Evolutionary conservation across 1,140 invertebrate genomes (phyloP).

Genomic region (Anastrepha ludens): DNA sequence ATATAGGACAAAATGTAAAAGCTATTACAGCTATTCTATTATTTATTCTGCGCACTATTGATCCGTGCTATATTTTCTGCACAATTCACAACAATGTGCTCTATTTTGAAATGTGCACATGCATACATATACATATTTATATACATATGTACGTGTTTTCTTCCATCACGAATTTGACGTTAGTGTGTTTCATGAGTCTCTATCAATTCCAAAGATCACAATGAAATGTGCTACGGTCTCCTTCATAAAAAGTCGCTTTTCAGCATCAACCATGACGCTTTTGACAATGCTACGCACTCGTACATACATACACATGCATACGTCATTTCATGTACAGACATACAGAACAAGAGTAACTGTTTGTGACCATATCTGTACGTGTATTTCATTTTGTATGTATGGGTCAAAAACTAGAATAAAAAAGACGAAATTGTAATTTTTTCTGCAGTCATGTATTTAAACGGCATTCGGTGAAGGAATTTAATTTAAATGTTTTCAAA

Average conservation of each 20-base stretch:
- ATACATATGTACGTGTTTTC: background rate
- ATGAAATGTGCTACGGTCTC: background rate
- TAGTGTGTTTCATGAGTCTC: background rate
- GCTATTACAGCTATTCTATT: background rate
- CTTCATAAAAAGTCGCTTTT: background rate
- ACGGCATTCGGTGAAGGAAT: background rate
- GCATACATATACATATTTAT: background rate
- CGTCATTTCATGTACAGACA: background rate
- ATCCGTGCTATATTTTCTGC: background rate
- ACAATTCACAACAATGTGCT: background rate
- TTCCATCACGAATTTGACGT: background rate
- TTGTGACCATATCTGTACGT: background rate
- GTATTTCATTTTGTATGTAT: background rate
- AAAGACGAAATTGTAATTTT: too few relatives aligned
- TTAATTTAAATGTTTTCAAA: constrained; percentile 3
- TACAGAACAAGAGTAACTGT: background rate
- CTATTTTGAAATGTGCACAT: background rate
- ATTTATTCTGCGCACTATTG: background rate
- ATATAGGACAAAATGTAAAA: background rate
- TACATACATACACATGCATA: background rate
- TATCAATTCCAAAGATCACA: background rate
- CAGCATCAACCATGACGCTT: background rate
- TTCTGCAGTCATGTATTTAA: background rate
- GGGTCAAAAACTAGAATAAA: too few relatives aligned
- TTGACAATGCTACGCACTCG: background rate